Evolutionary conservation across 2,888 invertebrate genomes (phyloP), one percentile per base, ranked within the genome.

Genomic region (Pyrrhia umbra): DNA sequence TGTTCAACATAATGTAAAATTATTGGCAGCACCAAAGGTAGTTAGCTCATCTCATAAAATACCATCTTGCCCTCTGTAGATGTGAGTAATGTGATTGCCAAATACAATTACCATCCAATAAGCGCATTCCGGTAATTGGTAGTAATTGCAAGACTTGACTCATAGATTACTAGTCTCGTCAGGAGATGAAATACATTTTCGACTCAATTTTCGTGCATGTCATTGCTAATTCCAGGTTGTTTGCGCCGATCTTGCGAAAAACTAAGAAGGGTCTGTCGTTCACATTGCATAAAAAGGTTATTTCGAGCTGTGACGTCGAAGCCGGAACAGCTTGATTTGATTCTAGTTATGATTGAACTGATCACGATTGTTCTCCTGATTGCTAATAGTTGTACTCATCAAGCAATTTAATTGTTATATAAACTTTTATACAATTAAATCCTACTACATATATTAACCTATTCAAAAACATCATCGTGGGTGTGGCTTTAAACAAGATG

Each of bases 31-130:
- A 56, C 47, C 51, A 40, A 45, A 49, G 15, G 50, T 57, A 46
- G 50, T 61, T 72, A 64, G 68, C 67, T 76, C 66, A 65, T 73
- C 58, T 61, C 61, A 47, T 45, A 70, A 73, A 68, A 71, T 68
- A 68, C 54, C 49, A 46, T 54, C 67, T 61, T 64, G 51, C 70
- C 40, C 39, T 47, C 1, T 45, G 6, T 42, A 37, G 40, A 43
- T 51, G 57, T 82, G 76, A 78, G 58, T 66, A 80, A 74, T 58
- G 62, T 45, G 66, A 67, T 80, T 78, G 72, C 78, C 62, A 71
- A 80, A 76, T 60, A 66, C 68, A 81, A 81, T 82, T 82, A 81
- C 68, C 80, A 47, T 74, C 58, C 67, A 76, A 78, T 76, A 78
- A 75, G 66, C 68, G 61, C 63, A 68, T 69, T 73, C 51, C 30